Base-by-base conservation (phyloP, 2,113 vertebrate genomes). In the Tyrannus savana region DNA sequence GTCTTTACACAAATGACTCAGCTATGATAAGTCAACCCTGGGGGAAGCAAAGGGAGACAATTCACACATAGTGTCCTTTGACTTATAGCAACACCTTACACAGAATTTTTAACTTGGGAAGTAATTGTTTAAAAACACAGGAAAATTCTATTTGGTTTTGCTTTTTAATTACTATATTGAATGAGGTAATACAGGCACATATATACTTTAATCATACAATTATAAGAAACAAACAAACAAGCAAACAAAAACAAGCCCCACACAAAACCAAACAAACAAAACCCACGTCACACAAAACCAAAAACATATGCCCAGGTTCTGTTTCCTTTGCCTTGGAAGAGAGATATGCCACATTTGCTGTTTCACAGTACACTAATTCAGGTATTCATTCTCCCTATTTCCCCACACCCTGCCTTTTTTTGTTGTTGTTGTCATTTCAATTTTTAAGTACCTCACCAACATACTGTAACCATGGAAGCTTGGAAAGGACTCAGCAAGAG, bases 341-440 rank as follows among this genome's bases (percentile, higher is more conserved):
- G 1, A 89, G 27, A 41, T 27, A 64, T 16, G 12, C 9, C 11
- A 39, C 42, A 44, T 41, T 73, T 3, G 1, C 12, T 62, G 5
- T 58, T 56, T 68, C 55, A 52, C 16, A 42, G 21, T 30, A 33
- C 7, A 9, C 8, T 59, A 78, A 67, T 59, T 59, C 73, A 64
- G 10, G 12, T 69, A 69, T 64, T 72, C 0, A 3, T 37, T 81
- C 14, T 68, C 7, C 12, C 18, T 86, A 2, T 22, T 27, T 14
- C 10, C 5, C 2, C 2, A 0, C 16, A 28, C 13, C 4, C 11
- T 2, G 3, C 3, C 13, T 18, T 37, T 50, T 46, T 4, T 25
- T 21, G 2, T 31, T 53, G n/a, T 7, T 24, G n/a, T 8, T 35
- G 41, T 33, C 35, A 17, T 4, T 76, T n/a, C 19, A 33, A 42